A percentile compares a stretch with the other conserved stretches of the same genome.
phyloP scores from a whole-genome alignment of 2,797 vertebrate species.

The Acanthurus tractus region DNA sequence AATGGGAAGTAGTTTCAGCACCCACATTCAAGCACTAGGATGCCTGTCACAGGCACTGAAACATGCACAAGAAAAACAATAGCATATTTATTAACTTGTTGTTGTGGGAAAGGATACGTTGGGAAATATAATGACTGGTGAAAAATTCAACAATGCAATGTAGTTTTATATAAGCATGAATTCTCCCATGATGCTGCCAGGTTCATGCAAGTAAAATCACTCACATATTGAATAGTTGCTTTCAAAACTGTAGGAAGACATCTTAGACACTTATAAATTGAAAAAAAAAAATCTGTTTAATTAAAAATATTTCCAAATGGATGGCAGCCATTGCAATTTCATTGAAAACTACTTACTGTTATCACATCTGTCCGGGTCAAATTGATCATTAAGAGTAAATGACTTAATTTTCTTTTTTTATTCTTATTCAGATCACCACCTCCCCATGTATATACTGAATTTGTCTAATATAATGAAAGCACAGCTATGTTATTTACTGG shows the following conservation, averaged over 20 bases:
- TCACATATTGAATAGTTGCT: conserved; percentile 52
- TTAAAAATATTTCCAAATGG: conserved; percentile 28
- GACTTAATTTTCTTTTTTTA: too few species aligned
- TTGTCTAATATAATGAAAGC: too few species aligned
- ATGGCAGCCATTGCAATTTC: background rate
- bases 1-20: conserved; percentile 1
- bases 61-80: conserved; percentile 26
- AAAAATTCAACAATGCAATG: conserved; percentile 37
- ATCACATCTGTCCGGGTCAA: too few species aligned
- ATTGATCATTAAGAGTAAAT: too few species aligned
- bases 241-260: conserved; percentile 11
- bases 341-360: too few species aligned
- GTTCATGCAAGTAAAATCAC: conserved; percentile 38
- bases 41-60: conserved; percentile 30
- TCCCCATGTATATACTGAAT: too few species aligned
- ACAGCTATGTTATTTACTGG: too few species aligned
- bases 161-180: conserved; percentile 42
- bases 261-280: conserved; percentile 17
- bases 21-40: background rate
- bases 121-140: conserved; percentile 53
- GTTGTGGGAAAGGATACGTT: conserved; percentile 42
- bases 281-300: conserved; percentile 4
- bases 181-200: conserved; percentile 42
- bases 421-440: too few species aligned
- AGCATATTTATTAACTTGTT: conserved; percentile 57